These are phyloP conservation scores for Trichogramma dendrolimi DNA, from an alignment of 2,888 invertebrate genomes.

Conservation along the genomic window DNA sequence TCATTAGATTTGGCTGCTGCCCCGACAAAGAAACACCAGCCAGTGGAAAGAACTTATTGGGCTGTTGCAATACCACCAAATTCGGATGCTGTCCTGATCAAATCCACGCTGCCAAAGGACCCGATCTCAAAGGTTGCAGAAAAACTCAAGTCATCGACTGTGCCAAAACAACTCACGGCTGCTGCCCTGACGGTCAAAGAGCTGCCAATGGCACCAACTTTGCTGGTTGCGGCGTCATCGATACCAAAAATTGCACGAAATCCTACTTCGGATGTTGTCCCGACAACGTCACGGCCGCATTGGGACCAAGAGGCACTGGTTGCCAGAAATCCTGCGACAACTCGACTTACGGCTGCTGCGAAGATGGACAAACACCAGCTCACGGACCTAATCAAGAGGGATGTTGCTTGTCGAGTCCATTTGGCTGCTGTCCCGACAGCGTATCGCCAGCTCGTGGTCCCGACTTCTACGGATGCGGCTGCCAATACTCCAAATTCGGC, in stretches of 20 bases:
- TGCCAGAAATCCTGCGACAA: conserved; percentile 69
- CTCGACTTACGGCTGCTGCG: conserved; percentile 80
- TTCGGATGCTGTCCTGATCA: conserved; percentile 72
- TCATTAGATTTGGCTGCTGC: conserved; percentile 61
- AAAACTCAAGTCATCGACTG: conserved; percentile 49
- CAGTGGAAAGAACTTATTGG: conserved; percentile 58
- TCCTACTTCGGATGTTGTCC: conserved; percentile 72
- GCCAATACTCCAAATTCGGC: conserved; percentile 70
- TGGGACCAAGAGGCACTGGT: conserved; percentile 68
- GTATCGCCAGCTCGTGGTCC: conserved; percentile 77
- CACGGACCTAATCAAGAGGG: conserved; percentile 81
- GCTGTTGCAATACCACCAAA: conserved; percentile 52
- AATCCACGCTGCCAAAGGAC: conserved; percentile 63
- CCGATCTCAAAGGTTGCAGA: conserved; percentile 53
- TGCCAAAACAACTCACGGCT: conserved; percentile 62
- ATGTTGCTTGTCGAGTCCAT: conserved; percentile 69
- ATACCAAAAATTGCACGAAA: conserved; percentile 55
- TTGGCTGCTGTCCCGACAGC: conserved; percentile 91
- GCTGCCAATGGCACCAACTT: conserved; percentile 62
- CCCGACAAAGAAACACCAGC: conserved; percentile 66
- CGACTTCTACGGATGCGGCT: conserved; percentile 69
- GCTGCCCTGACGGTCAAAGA: conserved; percentile 69
- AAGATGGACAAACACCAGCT: conserved; percentile 77
- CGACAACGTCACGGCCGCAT: conserved; percentile 64
- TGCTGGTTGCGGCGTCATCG: conserved; percentile 58